Evolutionary conservation across 2,113 vertebrate species (phyloP).

Genomic region (Romanogobio albipinnatus): DNA sequence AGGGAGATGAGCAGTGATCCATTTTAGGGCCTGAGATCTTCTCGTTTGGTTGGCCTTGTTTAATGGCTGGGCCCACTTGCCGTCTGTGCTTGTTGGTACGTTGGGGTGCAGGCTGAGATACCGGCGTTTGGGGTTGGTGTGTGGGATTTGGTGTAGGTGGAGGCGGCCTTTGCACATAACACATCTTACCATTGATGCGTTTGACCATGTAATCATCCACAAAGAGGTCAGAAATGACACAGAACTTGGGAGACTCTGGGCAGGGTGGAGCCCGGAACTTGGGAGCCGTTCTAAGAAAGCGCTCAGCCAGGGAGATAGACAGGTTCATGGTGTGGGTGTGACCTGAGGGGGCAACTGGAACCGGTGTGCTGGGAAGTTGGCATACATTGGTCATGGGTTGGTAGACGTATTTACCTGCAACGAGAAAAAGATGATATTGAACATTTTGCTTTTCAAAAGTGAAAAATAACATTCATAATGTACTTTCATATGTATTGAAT

Average conservation of each 20-base stretch:
- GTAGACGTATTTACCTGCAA: constrained; percentile 87
- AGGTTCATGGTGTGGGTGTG: constrained; percentile 81
- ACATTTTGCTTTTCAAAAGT: not conserved
- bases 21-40: constrained; percentile 74
- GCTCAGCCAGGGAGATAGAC: constrained; percentile 81
- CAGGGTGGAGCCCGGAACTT: constrained; percentile 82
- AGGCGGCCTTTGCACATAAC: constrained; percentile 85
- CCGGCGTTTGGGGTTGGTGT: not conserved
- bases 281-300: constrained; percentile 83
- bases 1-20: constrained; percentile 86
- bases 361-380: constrained; percentile 85
- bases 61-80: constrained; percentile 37
- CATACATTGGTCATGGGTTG: constrained; percentile 90
- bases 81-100: constrained; percentile 43
- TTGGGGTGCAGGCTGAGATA: constrained; percentile 52
- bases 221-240: constrained; percentile 86
- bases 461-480: not conserved
- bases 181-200: constrained; percentile 91
- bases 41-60: constrained; percentile 48
- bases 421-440: constrained; percentile 4
- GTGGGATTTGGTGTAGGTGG: constrained; percentile 60
- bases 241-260: constrained; percentile 82
- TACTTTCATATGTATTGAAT: not conserved
- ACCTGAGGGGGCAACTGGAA: constrained; percentile 76
- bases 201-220: constrained; percentile 88